These are phyloP conservation scores for Schizopygopsis pylzovi DNA, from an alignment of 2,797 vertebrate species.

Conservation along the genomic window DNA sequence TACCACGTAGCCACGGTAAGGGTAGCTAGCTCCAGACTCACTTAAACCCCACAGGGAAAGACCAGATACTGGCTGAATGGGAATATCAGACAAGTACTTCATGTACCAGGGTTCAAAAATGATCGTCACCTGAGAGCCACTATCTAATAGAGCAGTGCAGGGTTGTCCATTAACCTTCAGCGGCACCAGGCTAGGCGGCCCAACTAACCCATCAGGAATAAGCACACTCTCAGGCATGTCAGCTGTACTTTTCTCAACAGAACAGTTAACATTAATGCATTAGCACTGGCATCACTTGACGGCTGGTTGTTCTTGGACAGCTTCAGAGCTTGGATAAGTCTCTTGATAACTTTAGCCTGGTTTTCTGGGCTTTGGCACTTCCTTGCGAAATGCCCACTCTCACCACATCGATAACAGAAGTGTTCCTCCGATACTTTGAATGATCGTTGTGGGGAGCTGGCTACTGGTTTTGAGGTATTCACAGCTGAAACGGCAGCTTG, in stretches of 20 bases:
- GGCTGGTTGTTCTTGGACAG: not conserved
- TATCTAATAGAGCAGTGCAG: constrained; percentile 9
- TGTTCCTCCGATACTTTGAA: too few relatives aligned
- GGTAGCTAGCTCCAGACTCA: constrained; percentile 22
- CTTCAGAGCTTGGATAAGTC: constrained; percentile 2
- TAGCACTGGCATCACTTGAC: not conserved
- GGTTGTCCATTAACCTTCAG: constrained; percentile 4
- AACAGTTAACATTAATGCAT: not conserved
- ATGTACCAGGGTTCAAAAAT: constrained; percentile 13
- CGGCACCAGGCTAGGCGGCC: not conserved
- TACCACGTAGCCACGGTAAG: constrained; percentile 39
- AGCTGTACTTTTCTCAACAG: not conserved
- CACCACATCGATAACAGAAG: too few relatives aligned
- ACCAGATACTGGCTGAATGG: not conserved
- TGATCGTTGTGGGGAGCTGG: too few relatives aligned
- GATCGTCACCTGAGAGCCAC: constrained; percentile 18
- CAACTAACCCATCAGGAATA: not conserved
- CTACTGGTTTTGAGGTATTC: not conserved
- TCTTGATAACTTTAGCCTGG: not conserved
- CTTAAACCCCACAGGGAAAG: constrained; percentile 37
- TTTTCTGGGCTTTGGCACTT: constrained; percentile 21
- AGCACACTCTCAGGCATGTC: not conserved
- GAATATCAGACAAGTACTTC: not conserved
- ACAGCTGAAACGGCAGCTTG: not conserved
- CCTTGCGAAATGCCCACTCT: too few relatives aligned